These are phyloP conservation scores for Busseola fusca DNA, from an alignment of 2,888 invertebrate species.

Conservation along the genomic window DNA sequence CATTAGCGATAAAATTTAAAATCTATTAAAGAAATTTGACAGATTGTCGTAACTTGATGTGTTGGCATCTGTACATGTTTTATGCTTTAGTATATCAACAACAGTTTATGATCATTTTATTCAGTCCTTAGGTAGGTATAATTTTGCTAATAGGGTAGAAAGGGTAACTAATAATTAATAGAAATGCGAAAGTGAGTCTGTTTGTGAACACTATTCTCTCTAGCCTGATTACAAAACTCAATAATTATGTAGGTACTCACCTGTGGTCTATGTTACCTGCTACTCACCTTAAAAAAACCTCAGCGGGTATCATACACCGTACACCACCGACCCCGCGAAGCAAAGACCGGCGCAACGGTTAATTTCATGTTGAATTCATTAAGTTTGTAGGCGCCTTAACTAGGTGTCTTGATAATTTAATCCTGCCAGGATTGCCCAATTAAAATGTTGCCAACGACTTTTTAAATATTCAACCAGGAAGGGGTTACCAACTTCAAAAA, in stretches of 20 bases:
- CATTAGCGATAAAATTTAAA: too few species aligned
- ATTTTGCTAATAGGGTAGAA: too few species aligned
- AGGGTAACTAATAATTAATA: too few species aligned
- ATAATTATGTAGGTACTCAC: neutral
- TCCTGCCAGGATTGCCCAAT: conserved; percentile 87
- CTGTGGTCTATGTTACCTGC: neutral
- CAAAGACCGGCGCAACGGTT: conserved; percentile 68
- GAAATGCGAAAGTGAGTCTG: too few species aligned
- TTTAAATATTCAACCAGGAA: conserved; percentile 86
- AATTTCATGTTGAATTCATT: conserved; percentile 88
- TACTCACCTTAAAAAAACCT: neutral
- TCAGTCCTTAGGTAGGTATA: too few species aligned
- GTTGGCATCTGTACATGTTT: too few species aligned
- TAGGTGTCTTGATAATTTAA: conserved; percentile 89
- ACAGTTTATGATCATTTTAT: too few species aligned
- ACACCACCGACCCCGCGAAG: conserved; percentile 53
- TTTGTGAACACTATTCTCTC: too few species aligned
- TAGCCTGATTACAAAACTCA: neutral
- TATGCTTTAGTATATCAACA: too few species aligned
- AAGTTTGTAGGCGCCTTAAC: conserved; percentile 85
- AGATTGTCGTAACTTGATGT: too few species aligned
- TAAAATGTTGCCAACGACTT: conserved; percentile 88
- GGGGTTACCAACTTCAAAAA: conserved; percentile 85
- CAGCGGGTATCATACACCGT: conserved; percentile 49
- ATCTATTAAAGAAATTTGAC: too few species aligned